These are phyloP conservation scores for Papilio demoleus DNA, from an alignment of 2,888 invertebrate species.

Conservation along the genomic window DNA sequence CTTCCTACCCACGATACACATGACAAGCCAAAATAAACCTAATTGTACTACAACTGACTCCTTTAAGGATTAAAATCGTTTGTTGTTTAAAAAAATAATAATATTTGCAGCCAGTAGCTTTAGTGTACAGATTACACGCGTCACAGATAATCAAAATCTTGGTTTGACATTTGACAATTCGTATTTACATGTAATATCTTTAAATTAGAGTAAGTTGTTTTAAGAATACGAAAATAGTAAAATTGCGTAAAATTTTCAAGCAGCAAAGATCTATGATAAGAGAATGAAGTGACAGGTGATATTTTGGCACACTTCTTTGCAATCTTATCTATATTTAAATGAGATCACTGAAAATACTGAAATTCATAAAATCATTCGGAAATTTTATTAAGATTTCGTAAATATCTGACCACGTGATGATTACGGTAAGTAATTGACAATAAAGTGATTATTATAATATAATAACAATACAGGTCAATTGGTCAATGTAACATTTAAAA, in stretches of 20 bases:
- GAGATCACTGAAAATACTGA: too few relatives aligned
- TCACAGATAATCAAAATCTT: constrained; percentile 18
- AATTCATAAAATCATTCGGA: too few relatives aligned
- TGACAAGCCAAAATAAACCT: neutral
- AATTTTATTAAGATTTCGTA: too few relatives aligned
- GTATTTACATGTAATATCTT: neutral
- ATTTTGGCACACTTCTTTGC: constrained; percentile 12
- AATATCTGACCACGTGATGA: too few relatives aligned
- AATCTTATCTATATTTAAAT: constrained; percentile 20
- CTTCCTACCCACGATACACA: constrained; percentile 21
- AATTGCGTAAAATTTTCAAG: constrained; percentile 8
- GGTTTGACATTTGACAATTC: constrained; percentile 5
- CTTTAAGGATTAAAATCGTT: neutral
- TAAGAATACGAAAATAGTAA: constrained; percentile 9
- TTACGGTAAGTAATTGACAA: too few relatives aligned
- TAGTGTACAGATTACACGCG: neutral
- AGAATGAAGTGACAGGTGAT: neutral
- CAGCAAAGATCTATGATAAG: neutral
- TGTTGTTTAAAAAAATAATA: neutral
- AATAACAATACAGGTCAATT: constrained; percentile 1
- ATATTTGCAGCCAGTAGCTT: neutral
- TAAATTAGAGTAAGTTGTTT: constrained; percentile 5
- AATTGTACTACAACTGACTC: neutral
- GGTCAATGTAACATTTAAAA: constrained; percentile 10
- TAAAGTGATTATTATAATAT: too few relatives aligned